phyloP scores from a whole-genome alignment of 2,113 vertebrate genomes.

The Azemiops feae region DNA sequence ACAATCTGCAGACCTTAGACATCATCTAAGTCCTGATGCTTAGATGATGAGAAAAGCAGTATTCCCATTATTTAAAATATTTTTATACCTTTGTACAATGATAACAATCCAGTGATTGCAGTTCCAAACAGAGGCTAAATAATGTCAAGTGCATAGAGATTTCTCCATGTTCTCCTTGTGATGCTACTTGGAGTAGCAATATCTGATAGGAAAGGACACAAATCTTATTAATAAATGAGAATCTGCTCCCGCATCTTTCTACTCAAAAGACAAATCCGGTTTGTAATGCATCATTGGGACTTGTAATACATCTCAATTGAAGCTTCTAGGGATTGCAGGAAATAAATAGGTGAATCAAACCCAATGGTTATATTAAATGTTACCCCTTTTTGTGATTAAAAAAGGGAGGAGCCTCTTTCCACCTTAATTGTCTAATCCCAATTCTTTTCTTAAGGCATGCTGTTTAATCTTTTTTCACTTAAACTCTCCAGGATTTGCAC shows the following conservation, averaged over 20 bases:
- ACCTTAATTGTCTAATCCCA: background rate
- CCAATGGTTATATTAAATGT: background rate
- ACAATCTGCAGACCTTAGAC: background rate
- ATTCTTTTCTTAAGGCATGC: background rate
- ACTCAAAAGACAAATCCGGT: background rate
- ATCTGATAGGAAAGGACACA: background rate
- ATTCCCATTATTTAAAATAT: background rate
- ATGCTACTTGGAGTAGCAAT: background rate
- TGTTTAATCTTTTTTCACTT: background rate
- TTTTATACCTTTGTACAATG: background rate
- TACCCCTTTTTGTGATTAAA: background rate
- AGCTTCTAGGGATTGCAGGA: background rate
- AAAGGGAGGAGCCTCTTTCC: background rate
- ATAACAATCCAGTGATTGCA: background rate
- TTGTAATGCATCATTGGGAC: background rate
- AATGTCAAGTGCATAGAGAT: background rate
- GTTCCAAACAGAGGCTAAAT: background rate
- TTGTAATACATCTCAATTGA: background rate
- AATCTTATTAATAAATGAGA: background rate
- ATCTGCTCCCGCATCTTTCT: background rate
- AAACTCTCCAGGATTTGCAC: conserved; percentile 78
- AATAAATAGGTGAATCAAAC: background rate
- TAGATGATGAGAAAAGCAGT: background rate
- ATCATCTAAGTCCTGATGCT: background rate
- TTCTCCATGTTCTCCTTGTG: background rate